Evolutionary conservation across 2,113 vertebrate species (phyloP), one percentile per base, ranked within the genome.

Genomic region (Seriola quinqueradiata): DNA sequence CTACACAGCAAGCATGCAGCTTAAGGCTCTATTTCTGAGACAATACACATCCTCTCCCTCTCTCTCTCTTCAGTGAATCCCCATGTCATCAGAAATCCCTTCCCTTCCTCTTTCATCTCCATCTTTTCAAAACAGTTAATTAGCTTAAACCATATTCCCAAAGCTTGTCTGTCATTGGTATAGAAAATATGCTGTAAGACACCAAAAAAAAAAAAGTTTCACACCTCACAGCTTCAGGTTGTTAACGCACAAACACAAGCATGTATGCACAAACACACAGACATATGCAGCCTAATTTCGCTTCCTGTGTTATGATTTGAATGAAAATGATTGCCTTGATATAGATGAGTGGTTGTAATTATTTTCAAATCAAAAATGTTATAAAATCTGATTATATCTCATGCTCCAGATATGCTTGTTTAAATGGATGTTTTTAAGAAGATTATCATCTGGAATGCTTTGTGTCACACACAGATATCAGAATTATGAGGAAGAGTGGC

Each of bases 11-110:
- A 81, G 77, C 70, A 73, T 60, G 58, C 57, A 68, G 90, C 90
- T 92, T 89, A 90, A 81, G 77, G 55, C 69, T 78, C 83, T 90
- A 79, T 90, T 89, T 92, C 88, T 77, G 68, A 89, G 65, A 92
- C 85, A 85, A 85, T 85, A 50, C 70, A 77, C 79, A 86, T 75
- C 65, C n/a, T 17, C 46, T 57, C 55, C 28, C 28, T 75, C 34
- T 36, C 34, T 36, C 70, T 74, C 54, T 76, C 72, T 23, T 65
- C 67, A 42, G 11, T 66, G 59, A 83, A 89, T 85, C 73, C 78
- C 28, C 61, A 25, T 84, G 83, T 91, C 87, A 89, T 90, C 89
- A 83, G 73, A 83, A 90, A 91, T 79, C 46, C 72, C 67, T 75
- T 85, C 77, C 61, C 36, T 77, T 84, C 68, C 32, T 64, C 72